phyloP scores from a whole-genome alignment of 2,113 vertebrate genomes.

The Cygnus buccinator region DNA sequence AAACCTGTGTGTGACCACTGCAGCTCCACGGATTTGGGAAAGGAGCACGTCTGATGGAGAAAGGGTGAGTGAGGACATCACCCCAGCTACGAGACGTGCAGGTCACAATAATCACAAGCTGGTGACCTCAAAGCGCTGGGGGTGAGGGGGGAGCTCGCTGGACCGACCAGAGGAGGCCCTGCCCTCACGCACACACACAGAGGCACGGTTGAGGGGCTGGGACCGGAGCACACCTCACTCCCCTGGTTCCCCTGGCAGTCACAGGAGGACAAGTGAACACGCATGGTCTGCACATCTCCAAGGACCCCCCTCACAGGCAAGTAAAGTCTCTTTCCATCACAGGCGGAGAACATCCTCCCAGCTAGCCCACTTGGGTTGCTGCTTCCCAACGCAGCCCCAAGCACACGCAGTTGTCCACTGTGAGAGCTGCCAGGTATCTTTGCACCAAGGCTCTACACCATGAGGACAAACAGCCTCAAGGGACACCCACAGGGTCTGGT shows the following conservation, averaged over 20 bases:
- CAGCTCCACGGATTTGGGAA: fast-evolving
- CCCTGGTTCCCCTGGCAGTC: neutral
- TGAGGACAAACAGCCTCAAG: neutral
- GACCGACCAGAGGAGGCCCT: neutral
- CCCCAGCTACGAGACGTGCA: fast-evolving
- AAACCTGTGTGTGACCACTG: neutral
- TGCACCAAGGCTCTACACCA: neutral
- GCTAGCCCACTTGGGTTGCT: neutral
- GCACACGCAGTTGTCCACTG: fast-evolving
- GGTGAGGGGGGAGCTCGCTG: neutral
- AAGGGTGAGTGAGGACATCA: fast-evolving
- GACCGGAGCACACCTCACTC: neutral
- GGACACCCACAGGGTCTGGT: neutral
- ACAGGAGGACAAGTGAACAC: neutral
- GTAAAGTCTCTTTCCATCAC: neutral
- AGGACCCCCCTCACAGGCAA: neutral
- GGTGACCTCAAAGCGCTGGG: neutral
- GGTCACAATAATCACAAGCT: neutral
- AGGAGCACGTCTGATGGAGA: neutral
- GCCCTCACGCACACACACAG: fast-evolving
- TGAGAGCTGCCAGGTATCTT: fast-evolving
- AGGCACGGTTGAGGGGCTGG: neutral
- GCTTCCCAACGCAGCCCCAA: neutral
- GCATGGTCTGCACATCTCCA: fast-evolving
- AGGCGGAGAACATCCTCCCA: neutral